A percentile compares a stretch with the other conserved stretches of the same genome.
phyloP scores from a whole-genome alignment of 2,888 invertebrate genomes.

The Plusia festucae region DNA sequence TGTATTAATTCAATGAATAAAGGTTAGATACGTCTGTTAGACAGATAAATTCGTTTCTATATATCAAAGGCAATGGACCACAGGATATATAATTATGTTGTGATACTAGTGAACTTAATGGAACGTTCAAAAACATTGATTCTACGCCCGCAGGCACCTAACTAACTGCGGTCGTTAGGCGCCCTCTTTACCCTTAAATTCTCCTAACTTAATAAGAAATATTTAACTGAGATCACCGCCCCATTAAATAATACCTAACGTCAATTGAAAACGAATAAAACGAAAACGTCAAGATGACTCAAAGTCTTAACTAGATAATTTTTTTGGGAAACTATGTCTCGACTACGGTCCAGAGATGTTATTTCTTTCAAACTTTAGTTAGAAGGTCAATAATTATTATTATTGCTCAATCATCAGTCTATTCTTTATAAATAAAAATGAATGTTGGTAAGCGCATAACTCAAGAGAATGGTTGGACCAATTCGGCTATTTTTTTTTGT shows the following conservation, averaged over 20 bases:
- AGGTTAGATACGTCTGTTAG: not conserved
- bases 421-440: too few species aligned
- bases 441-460: too few species aligned
- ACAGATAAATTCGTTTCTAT: not conserved
- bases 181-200: not conserved
- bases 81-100: not conserved
- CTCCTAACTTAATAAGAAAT: not conserved
- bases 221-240: not conserved
- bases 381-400: not conserved
- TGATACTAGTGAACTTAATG: constrained; percentile 1
- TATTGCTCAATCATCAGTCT: too few species aligned
- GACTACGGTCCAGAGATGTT: not conserved
- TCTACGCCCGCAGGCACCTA: not conserved
- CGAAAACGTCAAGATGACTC: not conserved
- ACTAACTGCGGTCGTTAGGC: not conserved
- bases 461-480: too few species aligned
- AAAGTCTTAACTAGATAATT: not conserved
- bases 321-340: not conserved
- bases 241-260: not conserved
- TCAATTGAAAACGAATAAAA: not conserved
- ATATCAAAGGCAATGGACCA: constrained; percentile 1
- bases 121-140: not conserved
- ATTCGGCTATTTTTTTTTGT: too few species aligned
- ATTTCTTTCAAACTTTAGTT: not conserved
- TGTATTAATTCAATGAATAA: not conserved